Conservation (phyloP, 2,888 invertebrate genomes). For the Odiellus spinosus region DNA sequence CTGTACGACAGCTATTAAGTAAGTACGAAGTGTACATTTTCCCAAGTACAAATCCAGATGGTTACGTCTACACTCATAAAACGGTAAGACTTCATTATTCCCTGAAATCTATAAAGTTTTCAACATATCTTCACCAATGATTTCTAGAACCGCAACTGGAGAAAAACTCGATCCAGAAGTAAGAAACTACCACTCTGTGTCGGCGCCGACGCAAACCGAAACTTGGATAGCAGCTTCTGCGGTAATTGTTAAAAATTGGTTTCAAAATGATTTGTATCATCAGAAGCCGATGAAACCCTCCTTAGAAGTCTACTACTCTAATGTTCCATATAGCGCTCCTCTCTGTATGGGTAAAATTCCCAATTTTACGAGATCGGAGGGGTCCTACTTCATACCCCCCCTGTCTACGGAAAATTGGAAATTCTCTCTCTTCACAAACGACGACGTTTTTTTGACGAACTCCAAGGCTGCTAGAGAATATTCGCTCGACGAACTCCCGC, state of each 20-base stretch:
- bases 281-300: no score
- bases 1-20: conserved; percentile 16
- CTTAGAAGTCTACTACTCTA: no score
- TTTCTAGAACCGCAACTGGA: conserved; percentile 23
- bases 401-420: no score
- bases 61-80: conserved; percentile 24
- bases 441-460: no score
- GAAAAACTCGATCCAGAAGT: conserved; percentile 23
- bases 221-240: conserved; percentile 22
- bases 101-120: no score
- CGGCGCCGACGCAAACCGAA: conserved; percentile 24
- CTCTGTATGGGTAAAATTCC: no score
- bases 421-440: no score
- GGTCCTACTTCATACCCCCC: no score
- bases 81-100: conserved; percentile 7
- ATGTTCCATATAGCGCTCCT: no score
- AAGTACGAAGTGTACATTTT: conserved; percentile 22
- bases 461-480: no score
- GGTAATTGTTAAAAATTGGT: conserved; percentile 12
- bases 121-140: neutral
- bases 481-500: no score
- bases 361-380: no score
- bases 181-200: conserved; percentile 14
- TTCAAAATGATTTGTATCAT: conserved; percentile 11
- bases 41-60: conserved; percentile 25